phyloP scores from a whole-genome alignment of 2,797 vertebrate species.

The Vireo griseus region DNA sequence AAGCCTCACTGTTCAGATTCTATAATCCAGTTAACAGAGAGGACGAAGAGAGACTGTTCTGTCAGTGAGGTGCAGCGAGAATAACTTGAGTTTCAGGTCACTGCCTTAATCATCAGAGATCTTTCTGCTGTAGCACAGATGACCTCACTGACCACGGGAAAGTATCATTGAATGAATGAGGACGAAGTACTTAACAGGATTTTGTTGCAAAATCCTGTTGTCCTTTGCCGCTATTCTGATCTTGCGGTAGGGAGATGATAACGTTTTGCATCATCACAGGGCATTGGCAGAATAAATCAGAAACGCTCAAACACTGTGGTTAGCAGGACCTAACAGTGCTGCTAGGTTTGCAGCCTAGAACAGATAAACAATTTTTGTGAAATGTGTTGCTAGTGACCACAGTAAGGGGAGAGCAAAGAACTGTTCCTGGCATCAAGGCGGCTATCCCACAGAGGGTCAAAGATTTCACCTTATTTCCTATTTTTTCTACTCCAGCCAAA shows the following conservation, averaged over 20 bases:
- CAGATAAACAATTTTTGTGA: not conserved
- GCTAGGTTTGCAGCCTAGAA: not conserved
- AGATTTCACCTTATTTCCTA: not conserved
- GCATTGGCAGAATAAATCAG: not conserved
- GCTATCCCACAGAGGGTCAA: not conserved
- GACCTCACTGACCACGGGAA: not conserved
- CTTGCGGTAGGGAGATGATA: not conserved
- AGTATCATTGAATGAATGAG: not conserved
- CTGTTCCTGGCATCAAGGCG: not conserved
- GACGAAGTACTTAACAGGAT: not conserved
- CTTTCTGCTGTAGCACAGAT: not conserved
- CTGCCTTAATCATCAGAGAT: not conserved
- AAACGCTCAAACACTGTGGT: not conserved
- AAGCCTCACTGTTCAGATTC: not conserved
- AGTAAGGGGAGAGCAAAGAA: not conserved
- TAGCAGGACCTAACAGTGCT: not conserved
- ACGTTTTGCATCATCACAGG: not conserved
- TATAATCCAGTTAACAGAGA: not conserved
- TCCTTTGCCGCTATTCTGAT: not conserved
- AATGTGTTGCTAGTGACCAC: not conserved
- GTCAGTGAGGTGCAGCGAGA: not conserved
- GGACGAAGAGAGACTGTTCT: not conserved
- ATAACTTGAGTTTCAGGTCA: conserved; percentile 17
- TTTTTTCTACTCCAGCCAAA: not conserved
- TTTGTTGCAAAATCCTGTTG: not conserved